A percentile compares a stretch with the other conserved stretches of the same genome.
phyloP scores from a whole-genome alignment of 1,140 invertebrate genomes.

The Bombus pyrosoma region DNA sequence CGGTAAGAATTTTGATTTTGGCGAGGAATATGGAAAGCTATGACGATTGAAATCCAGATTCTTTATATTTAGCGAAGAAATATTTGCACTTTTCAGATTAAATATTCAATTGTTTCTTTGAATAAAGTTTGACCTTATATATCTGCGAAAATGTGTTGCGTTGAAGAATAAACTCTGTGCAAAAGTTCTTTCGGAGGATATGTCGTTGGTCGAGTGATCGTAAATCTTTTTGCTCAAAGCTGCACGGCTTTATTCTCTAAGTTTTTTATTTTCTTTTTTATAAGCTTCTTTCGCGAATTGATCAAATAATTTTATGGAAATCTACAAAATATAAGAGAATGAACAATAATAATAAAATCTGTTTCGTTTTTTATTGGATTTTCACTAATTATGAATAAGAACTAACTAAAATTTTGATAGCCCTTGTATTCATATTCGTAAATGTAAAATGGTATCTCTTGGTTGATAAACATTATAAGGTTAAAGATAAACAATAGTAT shows the following conservation, averaged over 20 bases:
- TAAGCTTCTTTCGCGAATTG: background rate
- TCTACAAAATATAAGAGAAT: background rate
- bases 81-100: background rate
- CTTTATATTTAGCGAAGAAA: no score
- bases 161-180: background rate
- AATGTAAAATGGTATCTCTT: background rate
- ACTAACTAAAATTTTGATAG: background rate
- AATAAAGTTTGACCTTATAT: background rate
- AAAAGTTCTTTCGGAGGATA: background rate
- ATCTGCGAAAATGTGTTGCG: background rate
- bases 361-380: background rate
- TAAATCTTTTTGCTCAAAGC: conserved; percentile 21
- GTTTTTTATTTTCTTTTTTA: conserved; percentile 15
- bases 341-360: background rate
- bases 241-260: background rate
- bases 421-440: background rate
- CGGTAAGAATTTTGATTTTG: background rate
- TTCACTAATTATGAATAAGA: background rate
- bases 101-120: background rate
- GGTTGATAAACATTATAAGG: no score
- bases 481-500: no score
- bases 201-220: background rate
- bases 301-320: background rate
- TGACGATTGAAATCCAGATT: background rate
- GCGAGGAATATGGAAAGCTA: background rate